Base-by-base conservation (phyloP, 2,113 vertebrate genomes). In the Semicossyphus pulcher region DNA sequence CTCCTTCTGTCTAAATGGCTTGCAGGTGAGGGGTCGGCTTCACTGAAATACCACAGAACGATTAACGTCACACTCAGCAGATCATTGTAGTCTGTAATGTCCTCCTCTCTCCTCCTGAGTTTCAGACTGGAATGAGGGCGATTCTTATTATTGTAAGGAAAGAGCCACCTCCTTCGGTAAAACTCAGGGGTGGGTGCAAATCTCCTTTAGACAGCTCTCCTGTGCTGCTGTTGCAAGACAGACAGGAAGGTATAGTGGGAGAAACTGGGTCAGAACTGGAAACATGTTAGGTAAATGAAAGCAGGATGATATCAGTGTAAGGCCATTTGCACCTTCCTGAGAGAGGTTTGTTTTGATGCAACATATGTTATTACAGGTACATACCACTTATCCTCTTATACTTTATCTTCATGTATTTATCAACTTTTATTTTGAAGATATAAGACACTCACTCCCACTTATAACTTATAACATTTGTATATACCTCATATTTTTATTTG, bases 241-340 rank as follows among this genome's bases (percentile, higher is more conserved):
- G 52, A 73, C 42, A 71, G 59, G 59, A 80, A 76, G 53, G 70
- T 54, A 75, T 45, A 25, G 26, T 37, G 36, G 47, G 42, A 34
- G 34, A 79, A 88, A 85, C 31, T 86, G 75, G 84, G 82, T 84
- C 86, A 83, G 48, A 52, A 65, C 25, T 53, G 26, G 9, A 61
- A 54, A 73, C 59, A 28, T 70, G 23, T 56, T 63, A 5, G 32
- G 64, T 37, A 20, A 20, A 34, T 28, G 45, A n/a, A 20, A 62
- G 16, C 29, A 32, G 20, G 5, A 32, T 47, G 32, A 29, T 49
- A 48, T 36, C 7, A 34, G 20, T 15, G 45, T 34, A 3, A 81
- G 41, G 29, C 37, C 44, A 60, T 58, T 72, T 54, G n/a, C n/a
- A n/a, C n/a, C n/a, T n/a, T n/a, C n/a, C n/a, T n/a, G n/a, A n/a